Evolutionary conservation across 1,140 invertebrate species (phyloP), one percentile per base, ranked within the genome.

Genomic region (Drosophila sechellia): DNA sequence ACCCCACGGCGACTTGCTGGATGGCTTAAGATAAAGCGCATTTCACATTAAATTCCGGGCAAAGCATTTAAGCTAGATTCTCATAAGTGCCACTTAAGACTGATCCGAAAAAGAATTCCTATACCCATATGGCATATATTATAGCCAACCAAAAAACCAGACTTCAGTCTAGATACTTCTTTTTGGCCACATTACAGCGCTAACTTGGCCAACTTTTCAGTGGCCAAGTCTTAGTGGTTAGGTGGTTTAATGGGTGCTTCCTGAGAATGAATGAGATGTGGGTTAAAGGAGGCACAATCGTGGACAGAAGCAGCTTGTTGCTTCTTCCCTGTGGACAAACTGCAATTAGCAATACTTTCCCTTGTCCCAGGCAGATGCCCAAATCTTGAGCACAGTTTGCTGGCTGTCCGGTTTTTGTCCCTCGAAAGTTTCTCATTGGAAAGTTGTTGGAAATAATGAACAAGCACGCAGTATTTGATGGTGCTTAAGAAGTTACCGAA

Each of bases 131-230:
- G 1, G 31, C 37, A 39, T 13, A 13, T 39, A 39, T 39, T 13
- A 31, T 10, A 10, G 1, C 27, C 6, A 31, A 31, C 27, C 27
- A 31, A 31, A 27, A 31, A 10, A 2, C 20, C 1, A 22, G 20
- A 22, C 20, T 22, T 22, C 31, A 31, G 31, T 8, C 31, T 31
- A 6, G 6, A 1, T 22, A 22, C 20, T 22, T 22, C 20, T 22
- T 22, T 22, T 57, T 77, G 59, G 42, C 63, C 81, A 85, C 77
- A 85, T 64, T 65, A 55, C 58, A 61, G 72, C 25, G 59, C 77
- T 77, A 68, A 70, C 77, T 73, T 74, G 77, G 56, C 73, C 77
- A 73, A 85, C 66, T 73, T 79, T 70, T 58, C 77, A 77, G 72
- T 68, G 75, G 75, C 64, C 81, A 22, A 31, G 43, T 12, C 15